phyloP scores from a whole-genome alignment of 2,113 vertebrate species.

The Pleuronectes platessa region DNA sequence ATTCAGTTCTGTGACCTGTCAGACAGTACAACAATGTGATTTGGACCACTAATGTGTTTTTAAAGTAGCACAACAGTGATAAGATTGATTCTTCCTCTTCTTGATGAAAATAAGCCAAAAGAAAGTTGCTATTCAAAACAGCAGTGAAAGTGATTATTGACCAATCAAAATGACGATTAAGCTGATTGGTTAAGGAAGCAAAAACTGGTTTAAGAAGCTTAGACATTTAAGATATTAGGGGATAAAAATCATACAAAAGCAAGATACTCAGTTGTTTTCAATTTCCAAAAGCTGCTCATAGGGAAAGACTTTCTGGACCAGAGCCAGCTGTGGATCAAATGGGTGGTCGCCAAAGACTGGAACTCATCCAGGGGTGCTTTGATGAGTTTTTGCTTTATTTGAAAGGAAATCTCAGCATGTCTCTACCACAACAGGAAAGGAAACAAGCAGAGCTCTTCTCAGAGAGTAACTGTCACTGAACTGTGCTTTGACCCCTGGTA shows the following conservation, averaged over 20 bases:
- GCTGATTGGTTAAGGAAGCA: background rate
- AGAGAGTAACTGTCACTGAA: constrained; percentile 50
- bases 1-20: background rate
- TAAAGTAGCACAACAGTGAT: background rate
- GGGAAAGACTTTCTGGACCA: background rate
- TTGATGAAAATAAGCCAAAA: background rate
- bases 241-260: background rate
- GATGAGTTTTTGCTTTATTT: constrained; percentile 43
- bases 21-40: background rate
- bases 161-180: background rate
- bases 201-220: background rate
- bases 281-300: constrained; percentile 11
- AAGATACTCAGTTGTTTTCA: background rate
- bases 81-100: background rate
- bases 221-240: background rate
- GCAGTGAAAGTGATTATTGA: background rate
- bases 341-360: constrained; percentile 32
- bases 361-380: constrained; percentile 12
- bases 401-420: constrained; percentile 52
- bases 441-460: constrained; percentile 49
- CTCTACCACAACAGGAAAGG: constrained; percentile 58
- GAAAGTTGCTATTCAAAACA: background rate
- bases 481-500: constrained; percentile 55
- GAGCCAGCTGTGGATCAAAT: constrained; percentile 11
- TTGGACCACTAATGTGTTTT: background rate